Conservation (phyloP, 2,888 invertebrate genomes). For the Amitus sp. region DNA sequence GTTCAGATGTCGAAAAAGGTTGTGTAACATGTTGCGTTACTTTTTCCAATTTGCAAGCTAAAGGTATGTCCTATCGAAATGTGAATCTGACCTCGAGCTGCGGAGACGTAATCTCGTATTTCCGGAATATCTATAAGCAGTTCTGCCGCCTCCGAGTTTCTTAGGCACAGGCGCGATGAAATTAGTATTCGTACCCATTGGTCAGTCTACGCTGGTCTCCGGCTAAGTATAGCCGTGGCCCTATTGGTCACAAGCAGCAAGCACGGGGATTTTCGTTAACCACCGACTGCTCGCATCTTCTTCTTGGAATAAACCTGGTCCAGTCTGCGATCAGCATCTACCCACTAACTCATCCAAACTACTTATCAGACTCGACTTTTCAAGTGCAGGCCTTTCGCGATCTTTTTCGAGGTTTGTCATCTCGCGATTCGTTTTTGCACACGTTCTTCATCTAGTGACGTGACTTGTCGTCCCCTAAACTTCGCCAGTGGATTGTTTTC, state of each 20-base stretch:
- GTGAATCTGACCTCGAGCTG: not conserved
- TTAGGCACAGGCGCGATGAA: slow-evolving; percentile 28
- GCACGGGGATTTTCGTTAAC: slow-evolving; percentile 50
- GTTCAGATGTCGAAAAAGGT: too few relatives aligned
- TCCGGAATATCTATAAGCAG: slow-evolving; percentile 27
- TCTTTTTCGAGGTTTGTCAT: slow-evolving; percentile 2
- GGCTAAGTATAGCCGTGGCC: slow-evolving; percentile 64
- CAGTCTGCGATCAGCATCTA: slow-evolving; percentile 56
- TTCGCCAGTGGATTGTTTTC: too few relatives aligned
- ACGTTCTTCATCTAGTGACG: not conserved
- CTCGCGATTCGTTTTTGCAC: not conserved
- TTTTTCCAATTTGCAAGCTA: slow-evolving; percentile 2
- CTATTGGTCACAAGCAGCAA: slow-evolving; percentile 52
- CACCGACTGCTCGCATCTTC: slow-evolving; percentile 50
- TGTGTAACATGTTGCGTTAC: too few relatives aligned
- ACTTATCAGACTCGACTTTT: slow-evolving; percentile 14
- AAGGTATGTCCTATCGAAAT: slow-evolving; percentile 12
- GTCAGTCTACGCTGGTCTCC: slow-evolving; percentile 49
- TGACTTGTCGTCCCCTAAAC: too few relatives aligned
- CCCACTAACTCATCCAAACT: slow-evolving; percentile 48
- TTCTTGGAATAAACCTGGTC: slow-evolving; percentile 47
- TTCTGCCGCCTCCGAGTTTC: slow-evolving; percentile 23
- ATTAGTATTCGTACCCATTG: slow-evolving; percentile 44
- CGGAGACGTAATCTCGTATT: slow-evolving; percentile 14
- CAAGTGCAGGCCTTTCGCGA: too few relatives aligned